Conservation (phyloP, 2,888 invertebrate species). For the Melanchra persicariae region DNA sequence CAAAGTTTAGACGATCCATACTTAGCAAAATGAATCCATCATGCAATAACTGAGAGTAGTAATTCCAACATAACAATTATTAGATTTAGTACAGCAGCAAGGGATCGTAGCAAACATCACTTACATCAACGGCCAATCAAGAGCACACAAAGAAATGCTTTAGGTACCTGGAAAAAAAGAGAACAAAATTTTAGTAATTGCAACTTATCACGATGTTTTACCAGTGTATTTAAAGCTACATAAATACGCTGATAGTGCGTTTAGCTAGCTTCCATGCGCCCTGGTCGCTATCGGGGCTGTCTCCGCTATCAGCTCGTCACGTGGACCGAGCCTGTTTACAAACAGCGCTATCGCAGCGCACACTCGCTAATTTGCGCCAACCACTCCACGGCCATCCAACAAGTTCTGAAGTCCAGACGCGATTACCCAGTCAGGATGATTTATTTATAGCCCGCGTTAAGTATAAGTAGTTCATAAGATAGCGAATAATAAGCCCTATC, state of each 20-base stretch:
- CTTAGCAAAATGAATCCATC: neutral
- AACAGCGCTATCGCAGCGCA: constrained; percentile 86
- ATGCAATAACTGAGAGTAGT: neutral
- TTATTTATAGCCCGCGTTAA: constrained; percentile 78
- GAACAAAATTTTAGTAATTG: constrained; percentile 36
- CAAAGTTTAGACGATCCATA: neutral
- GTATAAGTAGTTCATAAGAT: constrained; percentile 65
- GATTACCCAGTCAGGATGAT: constrained; percentile 85
- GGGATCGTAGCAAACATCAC: neutral
- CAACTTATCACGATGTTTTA: constrained; percentile 42
- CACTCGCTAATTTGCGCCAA: constrained; percentile 89
- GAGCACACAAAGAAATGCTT: constrained; percentile 7
- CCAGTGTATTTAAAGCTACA: constrained; percentile 40
- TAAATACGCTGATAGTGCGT: constrained; percentile 48
- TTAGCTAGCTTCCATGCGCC: constrained; percentile 48
- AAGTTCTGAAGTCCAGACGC: constrained; percentile 83
- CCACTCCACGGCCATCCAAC: constrained; percentile 83
- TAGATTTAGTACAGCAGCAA: neutral
- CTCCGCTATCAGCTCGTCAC: constrained; percentile 63
- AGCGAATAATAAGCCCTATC: constrained; percentile 60
- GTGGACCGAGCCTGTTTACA: constrained; percentile 76
- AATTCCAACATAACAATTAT: too few species aligned
- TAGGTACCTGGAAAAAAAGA: constrained; percentile 52
- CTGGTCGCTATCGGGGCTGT: constrained; percentile 40
- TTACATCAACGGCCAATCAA: constrained; percentile 13